A percentile compares a stretch with the other conserved stretches of the same genome.
phyloP scores from a whole-genome alignment of 2,888 invertebrate genomes.

The Aphodius sticticus region DNA sequence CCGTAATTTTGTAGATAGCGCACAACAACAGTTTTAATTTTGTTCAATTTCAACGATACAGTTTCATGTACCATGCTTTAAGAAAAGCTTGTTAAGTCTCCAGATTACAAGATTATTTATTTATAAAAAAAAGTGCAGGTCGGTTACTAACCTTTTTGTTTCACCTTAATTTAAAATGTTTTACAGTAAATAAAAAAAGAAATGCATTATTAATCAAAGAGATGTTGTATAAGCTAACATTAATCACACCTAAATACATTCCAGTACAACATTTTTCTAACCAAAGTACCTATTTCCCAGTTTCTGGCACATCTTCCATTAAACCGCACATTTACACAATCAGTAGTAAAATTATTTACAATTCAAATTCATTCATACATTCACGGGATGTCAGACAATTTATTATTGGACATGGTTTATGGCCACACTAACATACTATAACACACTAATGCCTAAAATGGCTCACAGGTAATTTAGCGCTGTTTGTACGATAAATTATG shows the following conservation, averaged over 20 bases:
- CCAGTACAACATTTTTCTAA: neutral
- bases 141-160: too few species aligned
- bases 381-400: neutral
- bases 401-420: constrained; percentile 4
- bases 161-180: too few species aligned
- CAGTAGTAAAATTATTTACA: neutral
- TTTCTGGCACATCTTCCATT: neutral
- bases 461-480: neutral
- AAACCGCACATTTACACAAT: neutral
- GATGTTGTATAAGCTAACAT: neutral
- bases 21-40: neutral
- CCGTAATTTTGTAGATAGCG: neutral
- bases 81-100: neutral
- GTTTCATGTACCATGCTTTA: too few species aligned
- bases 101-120: neutral
- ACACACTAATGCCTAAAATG: constrained; percentile 4
- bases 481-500: neutral
- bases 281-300: neutral
- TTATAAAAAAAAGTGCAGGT: neutral
- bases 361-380: neutral
- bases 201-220: too few species aligned
- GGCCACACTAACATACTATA: neutral
- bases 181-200: too few species aligned
- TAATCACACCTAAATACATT: neutral
- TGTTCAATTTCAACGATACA: neutral